phyloP scores from a whole-genome alignment of 2,113 vertebrate genomes.

The Capra hircus region DNA sequence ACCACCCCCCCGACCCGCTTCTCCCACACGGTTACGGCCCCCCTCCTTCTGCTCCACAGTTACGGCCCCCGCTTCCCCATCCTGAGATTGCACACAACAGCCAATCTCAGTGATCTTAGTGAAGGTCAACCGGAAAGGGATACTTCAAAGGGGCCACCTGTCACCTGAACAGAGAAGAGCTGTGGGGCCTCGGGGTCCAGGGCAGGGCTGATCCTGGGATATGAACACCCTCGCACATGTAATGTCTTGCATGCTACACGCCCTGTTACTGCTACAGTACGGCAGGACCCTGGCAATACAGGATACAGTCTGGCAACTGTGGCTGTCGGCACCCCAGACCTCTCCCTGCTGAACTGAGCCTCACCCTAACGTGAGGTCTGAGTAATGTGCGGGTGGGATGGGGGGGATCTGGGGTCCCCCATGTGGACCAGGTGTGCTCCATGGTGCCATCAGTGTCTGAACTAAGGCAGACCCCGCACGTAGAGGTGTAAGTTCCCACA shows the following conservation, averaged over 20 bases:
- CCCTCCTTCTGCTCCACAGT: background rate
- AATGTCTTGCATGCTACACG: rapidly evolving
- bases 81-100: background rate
- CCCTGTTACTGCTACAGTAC: rapidly evolving
- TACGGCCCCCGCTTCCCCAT: rapidly evolving
- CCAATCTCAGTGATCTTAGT: background rate
- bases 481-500: rapidly evolving
- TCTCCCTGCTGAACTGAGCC: background rate
- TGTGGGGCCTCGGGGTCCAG: background rate
- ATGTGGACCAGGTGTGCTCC: background rate
- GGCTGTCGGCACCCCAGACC: background rate
- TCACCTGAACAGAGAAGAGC: background rate
- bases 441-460: background rate
- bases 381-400: rapidly evolving
- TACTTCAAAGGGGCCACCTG: background rate
- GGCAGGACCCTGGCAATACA: background rate
- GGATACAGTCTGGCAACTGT: background rate
- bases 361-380: background rate
- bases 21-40: rapidly evolving
- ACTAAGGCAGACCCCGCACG: background rate
- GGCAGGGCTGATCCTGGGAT: background rate
- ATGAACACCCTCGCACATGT: background rate
- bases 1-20: rapidly evolving
- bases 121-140: background rate
- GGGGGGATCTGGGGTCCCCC: background rate